Evolutionary conservation across 1,140 invertebrate genomes (phyloP).

Genomic region (Oscheius sp.): DNA sequence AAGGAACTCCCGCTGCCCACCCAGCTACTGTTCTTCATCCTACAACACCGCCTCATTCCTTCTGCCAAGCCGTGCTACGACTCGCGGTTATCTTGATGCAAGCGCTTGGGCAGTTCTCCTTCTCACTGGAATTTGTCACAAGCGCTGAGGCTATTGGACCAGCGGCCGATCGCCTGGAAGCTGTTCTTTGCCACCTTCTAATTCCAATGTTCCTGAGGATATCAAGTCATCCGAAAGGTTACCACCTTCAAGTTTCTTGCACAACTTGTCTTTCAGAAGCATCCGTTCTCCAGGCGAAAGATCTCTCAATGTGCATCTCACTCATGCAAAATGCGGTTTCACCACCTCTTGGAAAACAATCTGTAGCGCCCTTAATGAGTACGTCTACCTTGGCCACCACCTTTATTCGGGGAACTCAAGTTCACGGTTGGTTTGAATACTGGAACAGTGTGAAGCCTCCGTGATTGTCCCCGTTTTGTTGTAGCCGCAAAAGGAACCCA

Average conservation of each 20-base stretch:
- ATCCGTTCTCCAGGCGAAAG: conserved; percentile 79
- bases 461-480: no score
- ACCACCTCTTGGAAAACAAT: conserved; percentile 65
- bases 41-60: conserved; percentile 79
- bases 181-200: conserved; percentile 89
- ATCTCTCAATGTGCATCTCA: conserved; percentile 85
- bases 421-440: no score
- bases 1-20: conserved; percentile 68
- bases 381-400: conserved; percentile 50
- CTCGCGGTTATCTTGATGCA: conserved; percentile 89
- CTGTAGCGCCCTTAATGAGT: conserved; percentile 49
- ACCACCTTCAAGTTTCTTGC: no score
- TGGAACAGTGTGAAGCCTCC: no score
- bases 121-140: conserved; percentile 86
- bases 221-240: conserved; percentile 68
- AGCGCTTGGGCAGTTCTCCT: conserved; percentile 70
- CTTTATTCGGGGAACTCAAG: conserved; percentile 48
- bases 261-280: no score
- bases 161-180: conserved; percentile 86
- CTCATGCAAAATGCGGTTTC: conserved; percentile 83
- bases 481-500: no score
- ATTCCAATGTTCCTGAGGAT: conserved; percentile 91
- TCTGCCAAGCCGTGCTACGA: conserved; percentile 90
- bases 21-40: conserved; percentile 64
- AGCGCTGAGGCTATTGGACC: conserved; percentile 80